Conservation (phyloP, 2,888 invertebrate species). For the Tetramorium bicarinatum region DNA sequence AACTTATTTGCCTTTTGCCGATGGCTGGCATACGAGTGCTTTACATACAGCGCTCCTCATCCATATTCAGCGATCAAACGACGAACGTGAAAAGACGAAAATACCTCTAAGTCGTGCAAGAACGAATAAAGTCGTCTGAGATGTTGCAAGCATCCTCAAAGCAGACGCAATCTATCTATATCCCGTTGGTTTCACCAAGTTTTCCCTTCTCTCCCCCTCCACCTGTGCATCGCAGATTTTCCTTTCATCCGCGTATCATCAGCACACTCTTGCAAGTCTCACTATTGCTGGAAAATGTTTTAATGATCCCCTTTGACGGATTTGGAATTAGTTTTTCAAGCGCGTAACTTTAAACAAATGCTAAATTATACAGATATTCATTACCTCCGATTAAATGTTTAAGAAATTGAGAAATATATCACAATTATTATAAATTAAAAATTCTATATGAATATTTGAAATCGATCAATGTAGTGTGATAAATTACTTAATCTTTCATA, state of each 20-base stretch:
- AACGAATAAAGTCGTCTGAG: slow-evolving; percentile 39
- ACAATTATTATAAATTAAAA: neutral
- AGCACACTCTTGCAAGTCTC: neutral
- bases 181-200: slow-evolving; percentile 30
- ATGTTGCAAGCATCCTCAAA: slow-evolving; percentile 44
- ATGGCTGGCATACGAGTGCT: slow-evolving; percentile 15
- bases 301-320: slow-evolving; percentile 1
- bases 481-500: neutral
- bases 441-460: slow-evolving; percentile 7
- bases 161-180: slow-evolving; percentile 42
- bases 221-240: neutral
- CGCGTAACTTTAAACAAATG: neutral
- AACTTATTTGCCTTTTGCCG: slow-evolving; percentile 50
- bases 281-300: slow-evolving; percentile 11
- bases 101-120: slow-evolving; percentile 34
- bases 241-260: slow-evolving; percentile 18
- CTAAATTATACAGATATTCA: neutral
- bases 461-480: neutral
- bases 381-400: neutral
- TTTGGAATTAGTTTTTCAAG: neutral
- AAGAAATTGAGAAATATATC: neutral
- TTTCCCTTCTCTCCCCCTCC: neutral
- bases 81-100: slow-evolving; percentile 47
- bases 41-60: slow-evolving; percentile 32
- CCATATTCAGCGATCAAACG: slow-evolving; percentile 52